phyloP scores from a whole-genome alignment of 2,113 vertebrate species.

The Benitochromis conjunctus region DNA sequence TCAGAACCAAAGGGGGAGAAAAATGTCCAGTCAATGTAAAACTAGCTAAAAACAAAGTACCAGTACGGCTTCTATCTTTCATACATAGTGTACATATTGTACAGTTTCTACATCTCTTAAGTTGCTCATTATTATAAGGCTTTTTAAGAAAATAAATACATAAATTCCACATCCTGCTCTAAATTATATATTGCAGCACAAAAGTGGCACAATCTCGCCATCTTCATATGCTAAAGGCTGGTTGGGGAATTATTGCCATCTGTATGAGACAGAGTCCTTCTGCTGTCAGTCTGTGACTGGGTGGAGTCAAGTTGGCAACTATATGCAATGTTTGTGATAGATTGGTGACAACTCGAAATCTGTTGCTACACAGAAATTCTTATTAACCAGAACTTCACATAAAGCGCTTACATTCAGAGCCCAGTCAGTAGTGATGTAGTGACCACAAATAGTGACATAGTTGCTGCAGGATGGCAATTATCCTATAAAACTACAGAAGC shows the following conservation, averaged over 20 bases:
- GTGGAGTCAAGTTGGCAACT: neutral
- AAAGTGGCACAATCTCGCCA: neutral
- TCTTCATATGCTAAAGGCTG: neutral
- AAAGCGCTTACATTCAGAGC: neutral
- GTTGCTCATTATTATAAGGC: no score
- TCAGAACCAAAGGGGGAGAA: neutral
- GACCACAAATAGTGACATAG: neutral
- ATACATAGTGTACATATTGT: no score
- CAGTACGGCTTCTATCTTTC: neutral
- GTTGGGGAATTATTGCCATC: neutral
- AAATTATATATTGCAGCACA: neutral
- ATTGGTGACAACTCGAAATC: neutral
- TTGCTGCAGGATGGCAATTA: neutral
- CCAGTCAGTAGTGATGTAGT: neutral
- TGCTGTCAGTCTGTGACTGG: neutral
- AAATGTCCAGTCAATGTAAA: neutral
- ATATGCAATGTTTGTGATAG: neutral
- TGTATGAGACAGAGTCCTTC: neutral
- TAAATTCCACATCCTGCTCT: neutral
- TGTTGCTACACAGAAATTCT: neutral
- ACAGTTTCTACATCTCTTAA: neutral
- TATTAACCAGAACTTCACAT: neutral
- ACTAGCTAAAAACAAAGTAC: neutral
- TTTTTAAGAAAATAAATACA: neutral
- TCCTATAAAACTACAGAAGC: neutral